phyloP scores from a whole-genome alignment of 2,113 vertebrate genomes.

The Tragelaphus buxtoni region DNA sequence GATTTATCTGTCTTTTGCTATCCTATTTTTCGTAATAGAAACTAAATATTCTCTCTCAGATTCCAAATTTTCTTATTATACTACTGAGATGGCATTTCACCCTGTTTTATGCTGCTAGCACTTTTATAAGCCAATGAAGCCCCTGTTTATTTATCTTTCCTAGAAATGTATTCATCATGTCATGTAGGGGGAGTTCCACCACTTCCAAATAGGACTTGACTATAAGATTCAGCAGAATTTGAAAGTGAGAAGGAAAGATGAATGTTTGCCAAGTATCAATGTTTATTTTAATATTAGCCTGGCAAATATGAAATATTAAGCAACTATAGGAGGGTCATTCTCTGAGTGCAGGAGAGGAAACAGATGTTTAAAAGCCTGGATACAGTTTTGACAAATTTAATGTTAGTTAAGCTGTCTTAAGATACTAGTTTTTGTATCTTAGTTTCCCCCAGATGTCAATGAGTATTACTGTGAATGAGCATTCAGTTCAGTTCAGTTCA shows the following conservation, averaged over 20 bases:
- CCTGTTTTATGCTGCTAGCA: background rate
- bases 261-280: background rate
- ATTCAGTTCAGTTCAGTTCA: background rate
- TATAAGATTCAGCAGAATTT: background rate
- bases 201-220: background rate
- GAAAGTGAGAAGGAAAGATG: background rate
- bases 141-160: background rate
- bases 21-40: background rate
- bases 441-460: background rate
- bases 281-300: background rate
- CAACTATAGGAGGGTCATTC: background rate
- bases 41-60: background rate
- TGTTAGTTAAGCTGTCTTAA: background rate
- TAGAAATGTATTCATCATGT: background rate
- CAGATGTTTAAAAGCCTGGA: background rate
- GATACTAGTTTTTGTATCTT: background rate
- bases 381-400: background rate
- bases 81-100: background rate
- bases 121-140: background rate
- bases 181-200: background rate
- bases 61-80: background rate
- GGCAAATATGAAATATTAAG: background rate
- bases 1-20: background rate
- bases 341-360: background rate
- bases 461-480: background rate